These are phyloP conservation scores for Arrhamphus sclerolepis DNA, from an alignment of 2,797 vertebrate species.

Conservation along the genomic window DNA sequence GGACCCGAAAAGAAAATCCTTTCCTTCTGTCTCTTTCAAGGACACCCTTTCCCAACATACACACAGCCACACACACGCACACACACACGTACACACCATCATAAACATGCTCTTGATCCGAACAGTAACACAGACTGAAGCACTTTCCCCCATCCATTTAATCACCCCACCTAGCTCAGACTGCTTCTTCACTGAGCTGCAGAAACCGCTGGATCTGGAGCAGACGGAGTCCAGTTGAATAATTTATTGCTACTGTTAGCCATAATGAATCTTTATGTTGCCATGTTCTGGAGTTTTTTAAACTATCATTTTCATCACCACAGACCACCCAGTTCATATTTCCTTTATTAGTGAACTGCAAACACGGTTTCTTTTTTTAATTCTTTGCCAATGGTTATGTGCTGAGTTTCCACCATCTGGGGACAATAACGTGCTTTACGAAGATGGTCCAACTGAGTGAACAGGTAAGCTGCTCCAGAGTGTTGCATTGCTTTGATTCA, in stretches of 20 bases:
- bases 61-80: constrained; percentile 10
- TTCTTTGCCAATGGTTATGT: constrained; percentile 29
- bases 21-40: constrained; percentile 61
- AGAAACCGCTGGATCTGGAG: constrained; percentile 75
- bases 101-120: constrained; percentile 40
- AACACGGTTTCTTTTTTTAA: constrained; percentile 2
- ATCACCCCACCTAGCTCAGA: constrained; percentile 51
- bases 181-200: constrained; percentile 58
- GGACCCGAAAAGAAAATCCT: constrained; percentile 68
- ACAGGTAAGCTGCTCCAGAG: constrained; percentile 29
- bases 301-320: constrained; percentile 50
- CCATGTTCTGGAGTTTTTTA: constrained; percentile 71
- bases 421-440: constrained; percentile 47
- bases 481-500: constrained; percentile 42
- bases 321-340: no score
- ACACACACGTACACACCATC: constrained; percentile 23
- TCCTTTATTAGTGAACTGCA: constrained; percentile 43
- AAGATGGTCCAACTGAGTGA: constrained; percentile 38
- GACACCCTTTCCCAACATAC: constrained; percentile 25
- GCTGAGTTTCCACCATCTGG: constrained; percentile 41
- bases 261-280: constrained; percentile 78
- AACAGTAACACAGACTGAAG: constrained; percentile 60
- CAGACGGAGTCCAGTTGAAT: constrained; percentile 71
- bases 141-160: constrained; percentile 29
- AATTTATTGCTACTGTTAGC: constrained; percentile 79